Base-by-base conservation (phyloP, 1,140 invertebrate species). In the Melanaphis sacchari region DNA sequence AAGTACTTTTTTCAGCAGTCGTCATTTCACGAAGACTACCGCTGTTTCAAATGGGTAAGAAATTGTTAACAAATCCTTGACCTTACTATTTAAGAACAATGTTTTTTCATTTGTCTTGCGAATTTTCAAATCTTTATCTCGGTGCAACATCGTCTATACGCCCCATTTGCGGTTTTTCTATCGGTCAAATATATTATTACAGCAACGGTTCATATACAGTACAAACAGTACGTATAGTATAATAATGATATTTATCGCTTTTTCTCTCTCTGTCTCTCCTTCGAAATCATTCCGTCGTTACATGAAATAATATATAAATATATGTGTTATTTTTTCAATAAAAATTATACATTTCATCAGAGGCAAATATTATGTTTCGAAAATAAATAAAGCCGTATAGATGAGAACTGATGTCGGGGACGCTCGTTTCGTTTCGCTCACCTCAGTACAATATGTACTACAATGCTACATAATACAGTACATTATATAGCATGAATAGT, bases 41-140 rank as follows among this genome's bases (percentile, higher is more conserved):
- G 4, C 59, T 11, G 4, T 26, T 88, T 88, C 85, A 88, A 46
- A 88, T 88, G 85, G 85, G 85, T 88, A n/a, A 88, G 85, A 31
- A n/a, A 4, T 76, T 76, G 59, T 76, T 31, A 0, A n/a, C 59
- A 76, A n/a, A n/a, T 76, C 15, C n/a, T 76, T 76, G 59, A 76
- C 59, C 59, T 76, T 5, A 0, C 11, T 76, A 11, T 76, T 66
- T 18, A n/a, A 76, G 4, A 76, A n/a, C 1, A 24, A 5, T 11
- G 24, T 41, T 84, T 84, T 40, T 41, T 43, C 41, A 40, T 9
- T 11, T 8, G 40, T 84, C 15, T 84, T 84, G 40, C 82, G 40
- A 84, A 26, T 41, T 84, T 26, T 7, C 22, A 84, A 40, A 26
- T 31, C 40, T 76, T 15, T 4, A n/a, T 21, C 4, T n/a, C 15